These are phyloP conservation scores for Furnarius figulus DNA, from an alignment of 2,113 vertebrate genomes.

Conservation along the genomic window DNA sequence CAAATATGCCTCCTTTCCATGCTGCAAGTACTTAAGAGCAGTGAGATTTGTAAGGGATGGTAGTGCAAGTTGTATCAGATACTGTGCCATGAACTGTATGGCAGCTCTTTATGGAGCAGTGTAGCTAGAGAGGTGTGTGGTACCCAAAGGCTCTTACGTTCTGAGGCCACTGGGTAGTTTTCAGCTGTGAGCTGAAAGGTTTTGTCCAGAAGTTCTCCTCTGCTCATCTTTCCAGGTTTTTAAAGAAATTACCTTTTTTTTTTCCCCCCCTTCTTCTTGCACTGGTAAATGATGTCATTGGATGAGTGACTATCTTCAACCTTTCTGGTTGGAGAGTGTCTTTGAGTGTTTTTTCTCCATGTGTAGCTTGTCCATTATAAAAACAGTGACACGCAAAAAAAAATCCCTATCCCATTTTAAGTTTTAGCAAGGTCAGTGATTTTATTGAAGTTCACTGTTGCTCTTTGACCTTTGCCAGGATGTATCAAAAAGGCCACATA, in stretches of 20 bases:
- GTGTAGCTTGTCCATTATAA: neutral
- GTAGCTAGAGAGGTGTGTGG: neutral
- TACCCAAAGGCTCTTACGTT: neutral
- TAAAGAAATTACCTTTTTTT: neutral
- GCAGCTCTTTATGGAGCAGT: neutral
- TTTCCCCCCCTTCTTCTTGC: neutral
- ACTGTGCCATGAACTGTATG: neutral
- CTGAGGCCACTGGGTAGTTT: neutral
- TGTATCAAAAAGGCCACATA: neutral
- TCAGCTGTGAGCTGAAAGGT: neutral
- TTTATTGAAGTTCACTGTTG: neutral
- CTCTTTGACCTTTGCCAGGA: neutral
- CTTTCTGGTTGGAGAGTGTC: neutral
- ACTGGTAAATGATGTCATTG: neutral
- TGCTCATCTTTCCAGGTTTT: neutral
- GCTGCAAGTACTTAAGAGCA: neutral
- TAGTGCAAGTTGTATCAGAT: neutral
- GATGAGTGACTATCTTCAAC: neutral
- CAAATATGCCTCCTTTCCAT: neutral
- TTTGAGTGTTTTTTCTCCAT: neutral
- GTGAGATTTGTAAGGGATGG: neutral
- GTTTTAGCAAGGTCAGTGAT: neutral
- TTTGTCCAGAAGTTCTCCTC: neutral
- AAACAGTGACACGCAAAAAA: neutral
- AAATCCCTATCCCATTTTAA: neutral